Evolutionary conservation across 2,888 invertebrate species (phyloP).

Genomic region (Polydrusus pterygomalis): DNA sequence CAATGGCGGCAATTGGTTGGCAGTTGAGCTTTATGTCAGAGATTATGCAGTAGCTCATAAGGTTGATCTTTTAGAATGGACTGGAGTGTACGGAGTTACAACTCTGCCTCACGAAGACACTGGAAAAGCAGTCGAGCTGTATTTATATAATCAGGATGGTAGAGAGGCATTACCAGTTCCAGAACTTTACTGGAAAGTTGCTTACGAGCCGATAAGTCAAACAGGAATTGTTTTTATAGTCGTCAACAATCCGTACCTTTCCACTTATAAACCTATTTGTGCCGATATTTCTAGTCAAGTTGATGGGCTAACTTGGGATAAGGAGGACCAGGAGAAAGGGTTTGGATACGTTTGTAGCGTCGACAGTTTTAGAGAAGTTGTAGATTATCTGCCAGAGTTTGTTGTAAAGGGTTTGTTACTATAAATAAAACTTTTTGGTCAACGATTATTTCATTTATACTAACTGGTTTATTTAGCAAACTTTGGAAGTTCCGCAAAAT

Average conservation of each 20-base stretch:
- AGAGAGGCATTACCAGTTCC: conserved; percentile 74
- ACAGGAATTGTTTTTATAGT: conserved; percentile 77
- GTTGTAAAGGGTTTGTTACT: conserved; percentile 67
- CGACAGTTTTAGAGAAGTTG: conserved; percentile 74
- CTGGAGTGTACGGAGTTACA: conserved; percentile 75
- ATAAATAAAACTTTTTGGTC: conserved; percentile 23
- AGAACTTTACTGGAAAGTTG: conserved; percentile 76
- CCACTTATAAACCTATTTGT: conserved; percentile 61
- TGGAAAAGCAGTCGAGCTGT: conserved; percentile 61
- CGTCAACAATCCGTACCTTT: conserved; percentile 77
- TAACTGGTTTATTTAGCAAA: no score
- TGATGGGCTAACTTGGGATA: conserved; percentile 76
- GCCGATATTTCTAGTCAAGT: conserved; percentile 75
- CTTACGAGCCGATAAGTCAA: conserved; percentile 73
- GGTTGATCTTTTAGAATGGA: conserved; percentile 71
- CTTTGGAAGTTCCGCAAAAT: no score
- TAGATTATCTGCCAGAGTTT: conserved; percentile 75
- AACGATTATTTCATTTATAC: neutral
- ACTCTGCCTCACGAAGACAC: conserved; percentile 74
- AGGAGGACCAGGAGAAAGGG: conserved; percentile 73
- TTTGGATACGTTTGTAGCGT: conserved; percentile 79
- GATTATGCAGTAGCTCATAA: conserved; percentile 68
- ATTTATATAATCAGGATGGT: conserved; percentile 62
- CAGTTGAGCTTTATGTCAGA: conserved; percentile 73
- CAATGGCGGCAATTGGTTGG: conserved; percentile 77